phyloP scores from a whole-genome alignment of 2,113 vertebrate genomes.

The Gopherus evgoodei region DNA sequence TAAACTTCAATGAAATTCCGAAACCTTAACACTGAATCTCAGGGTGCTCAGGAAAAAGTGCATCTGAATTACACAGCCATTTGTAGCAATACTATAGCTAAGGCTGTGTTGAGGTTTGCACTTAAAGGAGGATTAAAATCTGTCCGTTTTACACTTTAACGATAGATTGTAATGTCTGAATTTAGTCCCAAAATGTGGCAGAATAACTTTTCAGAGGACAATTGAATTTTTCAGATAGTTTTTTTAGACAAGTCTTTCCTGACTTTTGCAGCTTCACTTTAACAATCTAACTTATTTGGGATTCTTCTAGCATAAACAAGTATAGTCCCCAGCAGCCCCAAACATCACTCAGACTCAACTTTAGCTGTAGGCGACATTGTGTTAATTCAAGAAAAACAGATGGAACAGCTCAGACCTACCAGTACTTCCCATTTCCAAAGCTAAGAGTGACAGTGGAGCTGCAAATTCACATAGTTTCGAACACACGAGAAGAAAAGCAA shows the following conservation, averaged over 20 bases:
- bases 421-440: neutral
- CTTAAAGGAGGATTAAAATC: neutral
- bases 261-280: neutral
- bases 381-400: neutral
- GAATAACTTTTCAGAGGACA: neutral
- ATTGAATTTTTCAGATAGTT: fast-evolving
- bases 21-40: neutral
- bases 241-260: neutral
- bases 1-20: neutral
- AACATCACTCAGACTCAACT: neutral
- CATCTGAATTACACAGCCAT: neutral
- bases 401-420: neutral
- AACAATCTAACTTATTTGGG: neutral
- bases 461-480: neutral
- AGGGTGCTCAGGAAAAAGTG: neutral
- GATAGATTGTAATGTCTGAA: neutral
- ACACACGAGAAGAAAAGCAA: neutral
- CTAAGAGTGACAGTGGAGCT: neutral
- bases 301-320: neutral
- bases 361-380: neutral
- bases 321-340: neutral
- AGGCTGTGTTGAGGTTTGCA: neutral
- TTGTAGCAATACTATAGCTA: neutral
- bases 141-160: fast-evolving
- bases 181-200: neutral